Evolutionary conservation across 2,797 vertebrate species (phyloP), one percentile per base, ranked within the genome.

Genomic region (Coregonus sp.): DNA sequence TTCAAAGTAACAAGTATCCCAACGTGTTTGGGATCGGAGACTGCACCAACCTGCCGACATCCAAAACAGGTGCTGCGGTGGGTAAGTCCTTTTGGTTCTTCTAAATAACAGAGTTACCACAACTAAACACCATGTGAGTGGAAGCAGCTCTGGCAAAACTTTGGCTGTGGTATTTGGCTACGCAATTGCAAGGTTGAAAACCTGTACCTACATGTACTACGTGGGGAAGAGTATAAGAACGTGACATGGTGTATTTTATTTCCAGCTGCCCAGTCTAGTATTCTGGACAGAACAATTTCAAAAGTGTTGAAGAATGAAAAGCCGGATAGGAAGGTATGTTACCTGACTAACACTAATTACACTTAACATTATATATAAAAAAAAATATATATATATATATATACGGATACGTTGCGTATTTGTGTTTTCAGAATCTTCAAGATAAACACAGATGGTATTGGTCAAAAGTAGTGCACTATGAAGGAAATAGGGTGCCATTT

Each of bases 1-100:
- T 99, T n/a, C 98, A 99, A 85, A 98, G 99, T 66, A 96, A 91
- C 50, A 96, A 82, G 18, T 99, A 97, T 78, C 92, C 94, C 4
- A 99, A 99, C 47, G 94, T 99, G 52, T 99, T 99, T 90, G 98
- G 97, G 18, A 98, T 99, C 5, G 98, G 98, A 83, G 98, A 99
- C 89, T 99, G 98, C 78, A 98, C 97, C 80, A 99, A 91, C 80
- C 93, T 99, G 31, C 98, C 98, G 1, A 99, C 98, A 0, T 92
- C 98, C 15, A 99, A 95, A 94, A 99, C 97, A 0, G 97, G 86
- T 1, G 98, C 98, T 18, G 98, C 98, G 33, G 90, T 98, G 12
- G 98, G 98, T 99, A 89, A 93, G 93, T 80, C 9, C 61, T 47
- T 33, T 4, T 16, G 4, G 33, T 18, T 1, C 6, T n/a, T 40